Base-by-base conservation (phyloP, 2,888 invertebrate species). In the Lasiommata megera region DNA sequence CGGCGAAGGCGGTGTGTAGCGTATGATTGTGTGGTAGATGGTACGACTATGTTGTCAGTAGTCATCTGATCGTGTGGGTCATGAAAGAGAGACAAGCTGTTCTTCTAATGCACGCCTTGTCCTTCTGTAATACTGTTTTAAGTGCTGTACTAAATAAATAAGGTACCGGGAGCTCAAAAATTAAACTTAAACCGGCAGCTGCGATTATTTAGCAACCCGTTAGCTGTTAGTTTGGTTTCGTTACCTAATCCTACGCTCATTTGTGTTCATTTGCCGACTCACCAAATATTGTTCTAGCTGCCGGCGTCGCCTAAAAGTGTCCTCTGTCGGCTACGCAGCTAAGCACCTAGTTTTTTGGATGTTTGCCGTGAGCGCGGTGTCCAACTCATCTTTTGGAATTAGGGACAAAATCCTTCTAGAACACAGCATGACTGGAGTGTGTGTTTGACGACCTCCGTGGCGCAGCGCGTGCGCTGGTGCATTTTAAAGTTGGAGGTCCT, bases 161-260 rank as follows among this genome's bases (percentile, higher is more conserved):
- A 14, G 29, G 44, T n/a, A 28, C 5, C 1, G 8, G 16, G 9
- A 46, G 29, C 31, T 29, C 3, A 1, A n/a, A 37, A 48, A 18
- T 17, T 9, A 11, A 0, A 31, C 46, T 44, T 54, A 46, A 56
- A 56, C 57, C 61, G 34, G 65, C 67, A 63, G 66, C 63, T 67
- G 65, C 40, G 14, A 28, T 44, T 31, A 14, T 51, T 61, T 63
- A 61, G 52, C 61, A 62, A 64, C 61, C 62, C 64, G 62, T 62
- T 63, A 59, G 63, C 58, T 63, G 62, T 59, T 58, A 62, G 65
- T 60, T 61, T 46, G 47, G 57, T 50, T 59, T 62, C 56, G 76
- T 77, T 77, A 77, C 77, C 76, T 82, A 87, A 89, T 89, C 82
- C 83, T 69, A 84, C 82, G 88, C 81, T 86, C 84, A 87, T 84